Evolutionary conservation across 92 coral and sea anemone species (phyloP).

Genomic region (Porites evermanni): DNA sequence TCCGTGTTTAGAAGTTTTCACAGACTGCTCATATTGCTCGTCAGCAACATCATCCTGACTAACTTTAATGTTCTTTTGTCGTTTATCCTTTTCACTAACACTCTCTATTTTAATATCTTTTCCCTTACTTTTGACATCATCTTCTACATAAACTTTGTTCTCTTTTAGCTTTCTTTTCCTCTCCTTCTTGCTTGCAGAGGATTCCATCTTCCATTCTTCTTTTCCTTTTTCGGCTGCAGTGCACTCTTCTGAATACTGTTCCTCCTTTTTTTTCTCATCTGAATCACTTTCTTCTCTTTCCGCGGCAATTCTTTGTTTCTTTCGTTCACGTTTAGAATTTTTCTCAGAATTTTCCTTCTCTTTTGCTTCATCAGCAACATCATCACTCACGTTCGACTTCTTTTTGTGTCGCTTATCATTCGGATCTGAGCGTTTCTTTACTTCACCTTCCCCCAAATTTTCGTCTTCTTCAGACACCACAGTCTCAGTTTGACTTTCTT

Average conservation of each 20-base stretch:
- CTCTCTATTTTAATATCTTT: too few species aligned
- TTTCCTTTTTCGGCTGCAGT: not conserved
- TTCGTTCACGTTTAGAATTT: conserved; percentile 14
- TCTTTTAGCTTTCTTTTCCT: too few species aligned
- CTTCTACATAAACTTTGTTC: too few species aligned
- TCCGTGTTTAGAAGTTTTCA: not conserved
- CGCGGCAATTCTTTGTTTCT: not conserved
- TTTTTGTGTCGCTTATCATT: not conserved
- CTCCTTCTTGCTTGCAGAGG: too few species aligned
- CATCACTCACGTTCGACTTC: conserved; percentile 7
- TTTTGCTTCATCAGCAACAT: conserved; percentile 7
- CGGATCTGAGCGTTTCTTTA: not conserved
- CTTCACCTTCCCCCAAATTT: not conserved
- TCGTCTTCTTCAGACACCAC: conserved; percentile 1
- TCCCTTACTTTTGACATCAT: too few species aligned
- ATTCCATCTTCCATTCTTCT: too few species aligned
- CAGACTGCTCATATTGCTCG: too few species aligned
- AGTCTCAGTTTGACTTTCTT: not conserved
- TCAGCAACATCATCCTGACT: too few species aligned
- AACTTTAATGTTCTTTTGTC: too few species aligned
- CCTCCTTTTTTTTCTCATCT: not conserved
- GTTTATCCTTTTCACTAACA: too few species aligned
- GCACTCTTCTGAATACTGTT: not conserved
- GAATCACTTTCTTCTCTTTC: not conserved
- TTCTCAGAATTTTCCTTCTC: not conserved